phyloP scores from a whole-genome alignment of 2,113 vertebrate genomes.

The Falco punctatus region DNA sequence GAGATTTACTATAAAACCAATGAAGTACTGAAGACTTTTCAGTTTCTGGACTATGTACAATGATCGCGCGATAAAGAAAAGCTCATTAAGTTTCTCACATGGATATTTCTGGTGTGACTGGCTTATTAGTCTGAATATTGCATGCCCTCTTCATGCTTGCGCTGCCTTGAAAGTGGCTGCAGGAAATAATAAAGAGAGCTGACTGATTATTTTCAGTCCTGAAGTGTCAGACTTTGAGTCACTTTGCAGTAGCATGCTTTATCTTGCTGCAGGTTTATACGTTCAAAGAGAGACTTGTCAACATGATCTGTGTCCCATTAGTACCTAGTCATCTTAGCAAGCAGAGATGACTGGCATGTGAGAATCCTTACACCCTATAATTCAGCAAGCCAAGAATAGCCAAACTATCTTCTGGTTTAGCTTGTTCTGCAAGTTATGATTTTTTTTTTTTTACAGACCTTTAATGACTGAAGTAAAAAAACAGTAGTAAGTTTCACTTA shows the following conservation, averaged over 20 bases:
- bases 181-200: background rate
- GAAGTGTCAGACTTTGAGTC: background rate
- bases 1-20: background rate
- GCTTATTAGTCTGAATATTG: background rate
- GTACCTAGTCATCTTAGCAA: background rate
- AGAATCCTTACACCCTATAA: background rate
- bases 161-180: background rate
- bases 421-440: background rate
- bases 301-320: background rate
- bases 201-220: background rate
- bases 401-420: background rate
- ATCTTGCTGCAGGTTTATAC: background rate
- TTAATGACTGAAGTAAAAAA: background rate
- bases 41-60: background rate
- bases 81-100: fast-evolving
- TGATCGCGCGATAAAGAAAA: background rate
- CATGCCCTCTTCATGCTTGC: background rate
- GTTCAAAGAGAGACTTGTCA: background rate
- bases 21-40: background rate
- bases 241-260: background rate
- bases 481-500: fast-evolving
- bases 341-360: background rate
- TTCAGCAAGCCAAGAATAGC: background rate
- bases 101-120: background rate
- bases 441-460: background rate